Percentiles rank a stretch among this genome's conserved stretches.
Evolutionary conservation across 2,113 vertebrate species (phyloP).

Genomic region (Pteropus alecto): DNA sequence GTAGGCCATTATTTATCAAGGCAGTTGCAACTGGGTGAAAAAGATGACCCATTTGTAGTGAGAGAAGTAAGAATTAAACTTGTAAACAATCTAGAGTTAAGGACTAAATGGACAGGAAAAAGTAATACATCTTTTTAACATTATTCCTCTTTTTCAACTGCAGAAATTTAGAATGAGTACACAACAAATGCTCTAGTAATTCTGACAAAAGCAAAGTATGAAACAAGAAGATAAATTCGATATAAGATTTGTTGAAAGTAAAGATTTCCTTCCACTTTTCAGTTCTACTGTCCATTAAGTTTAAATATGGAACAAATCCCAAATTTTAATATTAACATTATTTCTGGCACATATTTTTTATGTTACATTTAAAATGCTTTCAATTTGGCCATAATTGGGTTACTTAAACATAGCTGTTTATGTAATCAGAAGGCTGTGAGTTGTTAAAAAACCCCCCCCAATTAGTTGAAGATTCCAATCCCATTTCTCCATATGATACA

Average conservation of each 20-base stretch:
- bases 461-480: background rate
- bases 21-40: background rate
- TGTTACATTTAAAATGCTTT: conserved; percentile 40
- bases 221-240: conserved; percentile 51
- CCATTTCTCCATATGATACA: background rate
- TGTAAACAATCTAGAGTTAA: conserved; percentile 48
- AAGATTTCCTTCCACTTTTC: background rate
- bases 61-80: conserved; percentile 55
- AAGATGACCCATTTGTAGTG: conserved; percentile 34
- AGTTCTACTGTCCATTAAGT: conserved; percentile 4
- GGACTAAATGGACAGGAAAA: conserved; percentile 35
- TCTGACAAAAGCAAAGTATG: conserved; percentile 40
- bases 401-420: background rate
- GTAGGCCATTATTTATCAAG: background rate
- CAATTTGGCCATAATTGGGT: background rate
- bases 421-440: background rate
- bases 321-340: conserved; percentile 44
- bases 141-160: conserved; percentile 22
- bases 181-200: background rate
- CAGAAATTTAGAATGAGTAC: conserved; percentile 42
- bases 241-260: conserved; percentile 22
- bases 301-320: conserved; percentile 61
- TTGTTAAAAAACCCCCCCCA: too few relatives aligned
- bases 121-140: conserved; percentile 46
- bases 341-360: background rate